Evolutionary conservation across 2,797 vertebrate genomes (phyloP).

Genomic region (Acomys russatus): DNA sequence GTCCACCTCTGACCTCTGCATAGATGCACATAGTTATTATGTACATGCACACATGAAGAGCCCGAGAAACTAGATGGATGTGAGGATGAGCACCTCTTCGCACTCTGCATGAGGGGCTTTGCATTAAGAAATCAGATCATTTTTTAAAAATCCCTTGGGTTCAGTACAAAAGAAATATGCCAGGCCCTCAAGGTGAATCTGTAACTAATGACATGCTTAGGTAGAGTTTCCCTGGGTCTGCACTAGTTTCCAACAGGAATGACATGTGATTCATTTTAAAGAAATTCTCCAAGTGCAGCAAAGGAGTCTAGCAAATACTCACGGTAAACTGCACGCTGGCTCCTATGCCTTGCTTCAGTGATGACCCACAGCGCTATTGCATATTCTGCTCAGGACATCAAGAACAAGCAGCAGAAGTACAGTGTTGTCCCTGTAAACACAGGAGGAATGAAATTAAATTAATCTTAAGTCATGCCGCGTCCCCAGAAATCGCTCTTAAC

Average conservation of each 20-base stretch:
- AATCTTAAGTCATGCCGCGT: background rate
- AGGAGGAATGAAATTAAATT: background rate
- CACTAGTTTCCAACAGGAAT: slow-evolving; percentile 73
- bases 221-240: slow-evolving; percentile 74
- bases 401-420: background rate
- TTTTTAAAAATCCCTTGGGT: slow-evolving; percentile 13
- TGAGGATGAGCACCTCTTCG: background rate
- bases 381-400: background rate
- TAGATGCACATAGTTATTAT: background rate
- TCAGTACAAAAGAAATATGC: background rate
- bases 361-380: background rate
- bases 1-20: background rate
- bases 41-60: background rate
- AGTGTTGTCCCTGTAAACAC: background rate
- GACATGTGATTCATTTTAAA: slow-evolving; percentile 50
- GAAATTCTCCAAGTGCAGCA: slow-evolving; percentile 77
- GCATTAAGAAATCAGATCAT: slow-evolving; percentile 56
- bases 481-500: background rate
- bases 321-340: background rate
- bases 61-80: background rate
- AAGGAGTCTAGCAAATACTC: slow-evolving; percentile 37
- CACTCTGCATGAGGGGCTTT: background rate
- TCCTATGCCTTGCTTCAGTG: background rate
- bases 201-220: slow-evolving; percentile 65
- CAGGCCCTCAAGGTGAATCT: slow-evolving; percentile 65